A percentile compares a stretch with the other conserved stretches of the same genome.
These are phyloP conservation scores for Anableps anableps DNA, from an alignment of 2,797 vertebrate genomes.

Conservation along the genomic window DNA sequence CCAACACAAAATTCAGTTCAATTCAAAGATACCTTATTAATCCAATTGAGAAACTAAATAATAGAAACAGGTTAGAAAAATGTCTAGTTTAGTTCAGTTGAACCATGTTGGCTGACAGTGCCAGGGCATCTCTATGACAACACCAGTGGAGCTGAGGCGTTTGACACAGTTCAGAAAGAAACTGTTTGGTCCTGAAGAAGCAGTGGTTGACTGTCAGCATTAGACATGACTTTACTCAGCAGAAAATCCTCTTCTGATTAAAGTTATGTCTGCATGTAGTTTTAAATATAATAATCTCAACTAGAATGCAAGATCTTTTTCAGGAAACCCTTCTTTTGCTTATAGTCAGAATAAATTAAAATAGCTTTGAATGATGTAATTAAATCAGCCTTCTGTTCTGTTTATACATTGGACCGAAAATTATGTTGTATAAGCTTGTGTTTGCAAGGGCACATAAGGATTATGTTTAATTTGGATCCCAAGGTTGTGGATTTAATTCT, in stretches of 20 bases:
- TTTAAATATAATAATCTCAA: constrained; percentile 38
- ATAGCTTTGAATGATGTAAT: constrained; percentile 60
- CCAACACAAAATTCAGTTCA: neutral
- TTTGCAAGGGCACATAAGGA: constrained; percentile 62
- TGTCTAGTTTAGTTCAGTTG: neutral
- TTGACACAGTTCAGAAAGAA: neutral
- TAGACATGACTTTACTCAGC: no score
- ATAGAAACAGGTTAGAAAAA: neutral
- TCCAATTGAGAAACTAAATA: neutral
- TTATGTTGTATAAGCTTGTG: constrained; percentile 60
- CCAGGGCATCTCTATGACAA: neutral
- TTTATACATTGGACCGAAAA: constrained; percentile 58
- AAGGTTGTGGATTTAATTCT: constrained; percentile 50
- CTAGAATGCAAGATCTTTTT: constrained; percentile 28
- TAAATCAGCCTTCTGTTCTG: constrained; percentile 63
- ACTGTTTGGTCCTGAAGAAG: no score
- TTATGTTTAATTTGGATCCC: constrained; percentile 61
- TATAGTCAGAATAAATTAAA: constrained; percentile 37
- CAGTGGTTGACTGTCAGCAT: no score
- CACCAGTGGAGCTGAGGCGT: neutral
- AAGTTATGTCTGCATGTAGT: constrained; percentile 2
- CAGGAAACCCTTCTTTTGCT: constrained; percentile 41
- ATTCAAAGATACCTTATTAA: neutral
- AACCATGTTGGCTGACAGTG: neutral
- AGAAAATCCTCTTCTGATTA: neutral